A percentile compares a stretch with the other conserved stretches of the same genome.
phyloP scores from a whole-genome alignment of 2,113 vertebrate genomes.

The Ceyx margarethae region DNA sequence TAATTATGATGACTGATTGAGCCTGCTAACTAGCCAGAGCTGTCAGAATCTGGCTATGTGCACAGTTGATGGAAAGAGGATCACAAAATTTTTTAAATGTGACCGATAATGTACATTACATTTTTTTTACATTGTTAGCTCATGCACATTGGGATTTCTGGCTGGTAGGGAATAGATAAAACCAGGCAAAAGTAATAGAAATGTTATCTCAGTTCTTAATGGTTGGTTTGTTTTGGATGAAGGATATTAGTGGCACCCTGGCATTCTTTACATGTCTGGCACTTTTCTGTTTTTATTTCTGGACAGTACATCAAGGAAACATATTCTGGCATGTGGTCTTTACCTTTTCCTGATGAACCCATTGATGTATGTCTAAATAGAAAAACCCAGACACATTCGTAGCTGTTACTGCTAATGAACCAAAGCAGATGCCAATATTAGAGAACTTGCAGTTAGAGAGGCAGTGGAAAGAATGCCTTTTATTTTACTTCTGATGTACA shows the following conservation, averaged over 20 bases:
- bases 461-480: neutral
- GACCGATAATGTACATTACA: constrained; percentile 13
- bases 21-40: constrained; percentile 16
- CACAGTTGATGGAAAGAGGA: neutral
- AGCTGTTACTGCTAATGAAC: neutral
- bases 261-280: neutral
- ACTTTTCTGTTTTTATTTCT: constrained; percentile 17
- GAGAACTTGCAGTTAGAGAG: neutral
- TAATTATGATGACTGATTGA: constrained; percentile 17
- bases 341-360: neutral
- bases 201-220: neutral
- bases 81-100: constrained; percentile 29
- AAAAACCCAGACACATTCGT: neutral
- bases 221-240: neutral
- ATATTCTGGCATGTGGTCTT: neutral
- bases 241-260: neutral
- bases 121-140: constrained; percentile 21
- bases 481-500: neutral
- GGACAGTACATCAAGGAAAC: constrained; percentile 1
- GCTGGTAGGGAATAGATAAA: neutral
- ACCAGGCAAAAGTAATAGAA: too few species aligned
- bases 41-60: constrained; percentile 38
- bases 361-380: neutral
- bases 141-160: constrained; percentile 1
- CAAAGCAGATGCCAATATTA: neutral